Conservation (phyloP, 2,113 vertebrate genomes). For the Phylloscopus trochiloides region DNA sequence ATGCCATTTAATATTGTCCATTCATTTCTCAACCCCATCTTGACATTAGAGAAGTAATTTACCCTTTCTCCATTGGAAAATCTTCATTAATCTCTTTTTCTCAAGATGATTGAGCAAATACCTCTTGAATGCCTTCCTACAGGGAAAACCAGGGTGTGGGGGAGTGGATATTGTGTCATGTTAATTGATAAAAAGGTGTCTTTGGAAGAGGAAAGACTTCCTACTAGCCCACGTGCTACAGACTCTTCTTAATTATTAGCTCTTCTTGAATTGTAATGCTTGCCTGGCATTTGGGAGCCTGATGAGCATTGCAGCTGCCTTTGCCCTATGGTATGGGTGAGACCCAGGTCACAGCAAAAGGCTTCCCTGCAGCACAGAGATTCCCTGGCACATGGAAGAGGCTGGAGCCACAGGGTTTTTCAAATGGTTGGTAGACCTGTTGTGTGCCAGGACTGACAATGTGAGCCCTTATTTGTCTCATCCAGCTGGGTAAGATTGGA, state of each 20-base stretch:
- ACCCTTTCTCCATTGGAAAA: neutral
- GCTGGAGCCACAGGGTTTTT: neutral
- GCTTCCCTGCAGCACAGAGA: neutral
- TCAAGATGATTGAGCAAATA: neutral
- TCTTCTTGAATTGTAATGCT: neutral
- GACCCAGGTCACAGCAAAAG: neutral
- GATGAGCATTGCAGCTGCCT: neutral
- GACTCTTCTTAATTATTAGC: neutral
- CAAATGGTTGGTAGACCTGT: neutral
- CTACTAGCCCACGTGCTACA: neutral
- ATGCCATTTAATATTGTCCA: neutral
- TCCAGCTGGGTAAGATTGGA: neutral
- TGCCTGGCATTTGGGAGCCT: neutral
- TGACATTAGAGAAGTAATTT: neutral
- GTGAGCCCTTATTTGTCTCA: neutral
- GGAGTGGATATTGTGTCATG: neutral
- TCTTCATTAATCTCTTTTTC: neutral
- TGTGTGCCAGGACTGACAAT: neutral
- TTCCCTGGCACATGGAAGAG: fast-evolving
- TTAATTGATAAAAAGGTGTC: neutral
- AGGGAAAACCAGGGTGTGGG: neutral
- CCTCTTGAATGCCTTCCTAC: neutral
- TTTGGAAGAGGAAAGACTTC: neutral
- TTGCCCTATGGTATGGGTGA: fast-evolving
- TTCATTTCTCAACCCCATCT: neutral